These are phyloP conservation scores for Sterna hirundo DNA, from an alignment of 2,113 vertebrate genomes.

Conservation along the genomic window DNA sequence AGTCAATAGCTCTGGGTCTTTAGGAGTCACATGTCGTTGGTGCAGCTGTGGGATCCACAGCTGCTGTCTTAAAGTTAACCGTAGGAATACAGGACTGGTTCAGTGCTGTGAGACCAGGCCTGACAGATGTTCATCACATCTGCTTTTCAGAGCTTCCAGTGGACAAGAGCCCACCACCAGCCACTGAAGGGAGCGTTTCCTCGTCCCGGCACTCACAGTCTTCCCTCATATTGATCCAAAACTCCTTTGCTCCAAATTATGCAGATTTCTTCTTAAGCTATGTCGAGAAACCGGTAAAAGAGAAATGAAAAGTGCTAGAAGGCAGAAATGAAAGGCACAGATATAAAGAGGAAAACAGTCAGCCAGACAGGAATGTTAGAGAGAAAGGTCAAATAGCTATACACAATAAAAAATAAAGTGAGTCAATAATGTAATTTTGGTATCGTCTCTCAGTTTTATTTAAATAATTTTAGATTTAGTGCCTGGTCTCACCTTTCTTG, in stretches of 20 bases:
- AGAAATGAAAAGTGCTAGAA: neutral
- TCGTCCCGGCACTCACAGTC: neutral
- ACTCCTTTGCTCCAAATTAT: neutral
- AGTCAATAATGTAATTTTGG: neutral
- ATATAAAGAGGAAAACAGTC: neutral
- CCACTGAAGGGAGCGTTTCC: neutral
- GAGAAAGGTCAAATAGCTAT: slow-evolving; percentile 2
- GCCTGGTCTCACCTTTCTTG: neutral
- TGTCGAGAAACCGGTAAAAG: neutral
- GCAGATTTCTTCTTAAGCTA: neutral
- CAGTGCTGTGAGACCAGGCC: neutral
- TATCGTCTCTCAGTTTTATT: neutral
- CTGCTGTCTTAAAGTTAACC: neutral
- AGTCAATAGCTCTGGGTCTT: neutral
- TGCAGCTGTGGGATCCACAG: neutral
- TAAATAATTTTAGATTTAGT: neutral
- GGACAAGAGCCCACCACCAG: neutral
- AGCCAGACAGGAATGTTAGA: neutral
- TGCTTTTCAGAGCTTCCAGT: neutral
- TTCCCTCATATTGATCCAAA: neutral
- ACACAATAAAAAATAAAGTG: neutral
- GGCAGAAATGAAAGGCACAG: neutral
- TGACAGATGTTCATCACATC: neutral
- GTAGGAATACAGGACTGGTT: neutral
- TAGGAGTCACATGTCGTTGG: neutral